phyloP scores from a whole-genome alignment of 2,113 vertebrate genomes.

The Crotalus helleri region DNA sequence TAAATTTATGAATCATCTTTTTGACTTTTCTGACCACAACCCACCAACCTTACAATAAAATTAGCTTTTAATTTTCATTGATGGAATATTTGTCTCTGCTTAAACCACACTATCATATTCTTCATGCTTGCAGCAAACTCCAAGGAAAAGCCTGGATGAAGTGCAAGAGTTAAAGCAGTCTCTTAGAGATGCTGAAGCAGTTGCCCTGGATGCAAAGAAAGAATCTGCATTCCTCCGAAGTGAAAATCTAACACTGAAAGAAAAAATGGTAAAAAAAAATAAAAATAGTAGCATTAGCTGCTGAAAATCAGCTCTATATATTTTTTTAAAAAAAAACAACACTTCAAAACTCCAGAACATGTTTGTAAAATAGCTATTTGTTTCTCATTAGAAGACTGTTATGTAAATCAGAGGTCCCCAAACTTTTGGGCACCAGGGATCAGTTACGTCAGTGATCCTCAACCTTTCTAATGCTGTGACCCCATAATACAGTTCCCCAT shows the following conservation, averaged over 20 bases:
- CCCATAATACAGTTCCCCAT: no score
- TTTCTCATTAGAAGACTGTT: not conserved
- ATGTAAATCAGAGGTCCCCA: not conserved
- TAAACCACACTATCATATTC: not conserved
- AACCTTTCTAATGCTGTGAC: no score
- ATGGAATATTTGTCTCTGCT: not conserved
- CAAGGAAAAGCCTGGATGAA: conserved; percentile 75
- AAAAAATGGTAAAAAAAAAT: conserved; percentile 70
- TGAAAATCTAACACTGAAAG: conserved; percentile 80
- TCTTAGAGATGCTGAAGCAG: conserved; percentile 77
- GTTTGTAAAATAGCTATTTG: not conserved
- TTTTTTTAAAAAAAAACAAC: not conserved
- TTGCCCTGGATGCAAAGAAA: conserved; percentile 86
- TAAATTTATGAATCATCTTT: no score
- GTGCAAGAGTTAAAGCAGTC: conserved; percentile 79
- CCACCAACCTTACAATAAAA: not conserved
- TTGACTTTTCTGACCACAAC: not conserved
- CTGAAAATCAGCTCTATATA: not conserved
- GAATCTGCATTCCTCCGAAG: conserved; percentile 86
- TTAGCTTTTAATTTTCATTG: not conserved
- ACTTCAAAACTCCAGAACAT: fast-evolving
- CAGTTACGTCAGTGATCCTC: no score
- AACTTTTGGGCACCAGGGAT: no score
- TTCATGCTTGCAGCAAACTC: conserved; percentile 65
- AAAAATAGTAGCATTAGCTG: not conserved